Conservation (phyloP, 2,113 vertebrate species). For the Trematomus loennbergii region DNA sequence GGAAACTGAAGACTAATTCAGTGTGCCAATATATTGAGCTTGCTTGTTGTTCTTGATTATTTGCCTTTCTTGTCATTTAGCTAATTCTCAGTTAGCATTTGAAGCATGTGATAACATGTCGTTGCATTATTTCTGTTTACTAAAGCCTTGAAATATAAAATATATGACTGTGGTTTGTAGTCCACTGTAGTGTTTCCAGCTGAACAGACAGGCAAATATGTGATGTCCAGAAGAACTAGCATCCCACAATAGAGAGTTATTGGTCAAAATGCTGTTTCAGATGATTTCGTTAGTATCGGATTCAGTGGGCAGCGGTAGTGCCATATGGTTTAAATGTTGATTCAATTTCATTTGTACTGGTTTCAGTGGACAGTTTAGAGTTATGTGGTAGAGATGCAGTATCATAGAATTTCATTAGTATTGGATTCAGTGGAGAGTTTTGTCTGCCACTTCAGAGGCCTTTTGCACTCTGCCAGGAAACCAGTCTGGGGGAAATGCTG, state of each 20-base stretch:
- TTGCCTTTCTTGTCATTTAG: background rate
- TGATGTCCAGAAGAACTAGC: background rate
- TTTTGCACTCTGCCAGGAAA: constrained; percentile 13
- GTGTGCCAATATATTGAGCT: no score
- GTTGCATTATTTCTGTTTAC: background rate
- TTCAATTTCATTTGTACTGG: constrained; percentile 45
- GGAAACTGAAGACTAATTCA: no score
- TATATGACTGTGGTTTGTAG: background rate
- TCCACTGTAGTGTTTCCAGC: background rate
- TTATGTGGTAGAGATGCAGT: constrained; percentile 30
- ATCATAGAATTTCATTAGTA: constrained; percentile 47
- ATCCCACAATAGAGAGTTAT: constrained; percentile 10
- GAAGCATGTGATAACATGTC: background rate
- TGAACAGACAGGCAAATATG: constrained; percentile 3
- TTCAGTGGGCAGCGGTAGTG: constrained; percentile 14
- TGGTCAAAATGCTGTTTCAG: constrained; percentile 24
- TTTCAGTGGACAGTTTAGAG: constrained; percentile 36
- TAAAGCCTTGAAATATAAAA: background rate
- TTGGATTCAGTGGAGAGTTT: constrained; percentile 42
- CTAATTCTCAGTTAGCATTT: background rate
- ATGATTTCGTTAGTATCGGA: constrained; percentile 42
- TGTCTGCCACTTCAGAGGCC: constrained; percentile 23
- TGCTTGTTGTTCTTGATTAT: background rate
- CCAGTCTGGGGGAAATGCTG: constrained; percentile 4
- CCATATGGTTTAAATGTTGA: constrained; percentile 34